phyloP scores from a whole-genome alignment of 2,113 vertebrate genomes.

The Hippocampus guttulatus region DNA sequence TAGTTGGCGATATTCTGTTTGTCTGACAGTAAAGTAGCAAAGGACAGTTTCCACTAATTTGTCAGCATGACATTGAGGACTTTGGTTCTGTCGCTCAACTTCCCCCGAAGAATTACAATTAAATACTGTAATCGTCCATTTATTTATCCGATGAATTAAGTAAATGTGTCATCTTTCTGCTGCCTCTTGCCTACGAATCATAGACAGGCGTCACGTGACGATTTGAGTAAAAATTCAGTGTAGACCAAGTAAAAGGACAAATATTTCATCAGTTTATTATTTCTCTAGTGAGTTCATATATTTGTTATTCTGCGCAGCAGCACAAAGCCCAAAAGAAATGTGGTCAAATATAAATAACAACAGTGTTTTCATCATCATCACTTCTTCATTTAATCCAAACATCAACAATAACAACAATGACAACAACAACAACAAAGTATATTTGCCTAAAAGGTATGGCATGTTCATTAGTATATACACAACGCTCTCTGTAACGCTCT shows the following conservation, averaged over 20 bases:
- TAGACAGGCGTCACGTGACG: neutral
- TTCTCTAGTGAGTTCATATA: constrained; percentile 75
- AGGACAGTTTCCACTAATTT: too few species aligned
- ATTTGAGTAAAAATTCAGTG: neutral
- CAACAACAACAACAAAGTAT: neutral
- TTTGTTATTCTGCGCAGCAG: constrained; percentile 77
- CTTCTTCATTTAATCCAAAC: constrained; percentile 74
- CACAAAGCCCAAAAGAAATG: constrained; percentile 67
- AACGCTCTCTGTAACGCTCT: constrained; percentile 68
- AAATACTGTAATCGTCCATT: too few species aligned
- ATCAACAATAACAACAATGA: constrained; percentile 41
- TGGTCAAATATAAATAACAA: constrained; percentile 81
- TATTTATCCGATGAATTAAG: too few species aligned
- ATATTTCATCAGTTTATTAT: constrained; percentile 52
- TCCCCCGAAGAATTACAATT: too few species aligned
- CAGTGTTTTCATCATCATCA: constrained; percentile 69
- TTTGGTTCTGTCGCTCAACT: too few species aligned
- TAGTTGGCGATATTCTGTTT: neutral
- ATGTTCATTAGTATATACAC: constrained; percentile 71
- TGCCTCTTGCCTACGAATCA: neutral
- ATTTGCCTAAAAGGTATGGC: constrained; percentile 60
- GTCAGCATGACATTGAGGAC: too few species aligned
- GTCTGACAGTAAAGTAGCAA: too few species aligned
- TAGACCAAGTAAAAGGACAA: neutral
- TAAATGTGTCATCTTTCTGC: neutral